Evolutionary conservation across 2,888 invertebrate genomes (phyloP).

Genomic region (Sicus ferrugineus): DNA sequence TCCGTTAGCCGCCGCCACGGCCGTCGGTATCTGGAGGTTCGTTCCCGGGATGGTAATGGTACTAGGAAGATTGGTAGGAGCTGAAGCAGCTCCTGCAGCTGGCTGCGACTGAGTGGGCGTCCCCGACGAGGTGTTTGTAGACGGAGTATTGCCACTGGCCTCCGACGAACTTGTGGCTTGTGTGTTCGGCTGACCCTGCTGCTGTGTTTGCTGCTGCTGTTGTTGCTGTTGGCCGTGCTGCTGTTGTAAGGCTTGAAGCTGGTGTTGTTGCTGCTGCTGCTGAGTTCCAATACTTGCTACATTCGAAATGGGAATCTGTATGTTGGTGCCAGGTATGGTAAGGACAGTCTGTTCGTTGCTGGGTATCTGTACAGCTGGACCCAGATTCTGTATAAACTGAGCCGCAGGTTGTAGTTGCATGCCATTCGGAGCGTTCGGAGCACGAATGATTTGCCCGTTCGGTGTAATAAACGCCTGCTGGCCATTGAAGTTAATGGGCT

Average conservation of each 20-base stretch:
- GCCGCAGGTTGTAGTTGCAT: constrained; percentile 58
- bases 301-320: constrained; percentile 67
- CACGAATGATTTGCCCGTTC: constrained; percentile 78
- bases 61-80: constrained; percentile 51
- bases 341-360: constrained; percentile 66
- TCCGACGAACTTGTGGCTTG: constrained; percentile 35
- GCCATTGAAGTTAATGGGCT: constrained; percentile 67
- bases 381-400: constrained; percentile 77
- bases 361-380: constrained; percentile 65
- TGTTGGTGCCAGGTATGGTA: constrained; percentile 69
- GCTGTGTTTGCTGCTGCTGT: constrained; percentile 40
- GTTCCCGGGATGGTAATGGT: constrained; percentile 64
- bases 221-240: constrained; percentile 48
- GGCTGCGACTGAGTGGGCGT: constrained; percentile 32
- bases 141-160: constrained; percentile 14
- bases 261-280: constrained; percentile 48
- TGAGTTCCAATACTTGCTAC: constrained; percentile 49
- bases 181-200: constrained; percentile 44
- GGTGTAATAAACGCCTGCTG: constrained; percentile 69
- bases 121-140: constrained; percentile 29
- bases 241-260: constrained; percentile 50
- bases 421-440: constrained; percentile 64
- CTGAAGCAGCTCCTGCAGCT: constrained; percentile 34
- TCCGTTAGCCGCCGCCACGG: constrained; percentile 62
- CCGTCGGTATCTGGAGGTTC: constrained; percentile 63